Conservation (phyloP, 2,888 invertebrate genomes). For the Pelosia muscerda region DNA sequence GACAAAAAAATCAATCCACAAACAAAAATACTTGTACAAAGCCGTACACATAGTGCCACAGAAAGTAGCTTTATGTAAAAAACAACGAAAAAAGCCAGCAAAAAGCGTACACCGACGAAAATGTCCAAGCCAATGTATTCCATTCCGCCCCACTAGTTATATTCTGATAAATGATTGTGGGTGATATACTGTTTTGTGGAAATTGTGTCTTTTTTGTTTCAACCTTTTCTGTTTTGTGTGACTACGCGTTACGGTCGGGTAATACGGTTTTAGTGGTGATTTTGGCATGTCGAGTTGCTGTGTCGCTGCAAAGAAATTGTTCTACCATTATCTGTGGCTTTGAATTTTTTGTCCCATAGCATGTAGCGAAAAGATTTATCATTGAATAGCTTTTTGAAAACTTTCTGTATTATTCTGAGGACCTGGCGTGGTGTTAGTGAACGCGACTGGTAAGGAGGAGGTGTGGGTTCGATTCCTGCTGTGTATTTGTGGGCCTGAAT, state of each 20-base stretch:
- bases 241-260: conserved; percentile 48
- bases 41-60: conserved; percentile 34
- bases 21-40: conserved; percentile 37
- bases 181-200: conserved; percentile 66
- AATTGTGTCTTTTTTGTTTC: conserved; percentile 63
- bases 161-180: conserved; percentile 82
- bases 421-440: no score
- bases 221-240: conserved; percentile 44
- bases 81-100: conserved; percentile 49
- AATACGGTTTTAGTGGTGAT: conserved; percentile 39
- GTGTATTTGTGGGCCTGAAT: no score
- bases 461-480: no score
- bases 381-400: neutral
- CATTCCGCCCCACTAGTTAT: conserved; percentile 81
- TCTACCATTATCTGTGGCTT: conserved; percentile 28
- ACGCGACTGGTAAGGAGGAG: no score
- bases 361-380: conserved; percentile 14
- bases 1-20: conserved; percentile 29
- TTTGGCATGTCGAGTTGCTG: conserved; percentile 31
- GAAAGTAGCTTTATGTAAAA: conserved; percentile 51
- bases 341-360: conserved; percentile 11
- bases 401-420: conserved; percentile 7
- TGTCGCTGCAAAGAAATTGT: conserved; percentile 33
- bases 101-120: conserved; percentile 60
- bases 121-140: conserved; percentile 76